Base-by-base conservation (phyloP, 2,888 invertebrate species). In the Trissolcus japonicus region DNA sequence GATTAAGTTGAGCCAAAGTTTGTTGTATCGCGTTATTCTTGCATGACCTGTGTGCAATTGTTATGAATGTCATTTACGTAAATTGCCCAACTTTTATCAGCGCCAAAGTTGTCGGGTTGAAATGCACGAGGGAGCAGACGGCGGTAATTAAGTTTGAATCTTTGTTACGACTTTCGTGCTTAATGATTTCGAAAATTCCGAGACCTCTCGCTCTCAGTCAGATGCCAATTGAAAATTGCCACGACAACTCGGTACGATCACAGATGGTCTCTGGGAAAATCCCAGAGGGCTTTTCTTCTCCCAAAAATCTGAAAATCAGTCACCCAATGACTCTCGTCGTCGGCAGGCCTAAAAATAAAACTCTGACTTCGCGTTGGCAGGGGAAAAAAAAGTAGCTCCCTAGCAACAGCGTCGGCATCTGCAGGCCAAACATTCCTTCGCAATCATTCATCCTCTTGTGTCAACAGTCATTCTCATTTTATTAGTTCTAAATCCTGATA, bases 41-140 rank as follows among this genome's bases (percentile, higher is more conserved):
- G 71, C 62, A 50, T 63, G 63, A 57, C 71, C 51, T 50, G 53
- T 21, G 56, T 50, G 69, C 55, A 62, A 69, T 69, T 56, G 61
- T 69, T 51, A 17, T 19, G 40, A 69, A 56, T 29, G n/a, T 60
- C 50, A 56, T 69, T 61, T 62, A 61, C 61, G 56, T 62, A 69
- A 55, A 69, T 62, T 61, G 56, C 50, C 69, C 50, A 56, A 69
- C 61, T 69, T 61, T 62, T 57, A 59, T 63, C 57, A 53, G 16
- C 43, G 17, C 43, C n/a, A 56, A 71, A 71, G 57, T 56, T 62
- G n/a, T 9, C 40, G 35, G 54, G 9, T 21, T 4, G 48, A 40
- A 46, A 35, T 35, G 9, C 46, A 59, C 41, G 16, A n/a, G 17
- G 17, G 54, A 46, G 51, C 51, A 17, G 46, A 9, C 14, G 17